Conservation (phyloP, 2,888 invertebrate species). For the Macrosiphum euphorbiae region DNA sequence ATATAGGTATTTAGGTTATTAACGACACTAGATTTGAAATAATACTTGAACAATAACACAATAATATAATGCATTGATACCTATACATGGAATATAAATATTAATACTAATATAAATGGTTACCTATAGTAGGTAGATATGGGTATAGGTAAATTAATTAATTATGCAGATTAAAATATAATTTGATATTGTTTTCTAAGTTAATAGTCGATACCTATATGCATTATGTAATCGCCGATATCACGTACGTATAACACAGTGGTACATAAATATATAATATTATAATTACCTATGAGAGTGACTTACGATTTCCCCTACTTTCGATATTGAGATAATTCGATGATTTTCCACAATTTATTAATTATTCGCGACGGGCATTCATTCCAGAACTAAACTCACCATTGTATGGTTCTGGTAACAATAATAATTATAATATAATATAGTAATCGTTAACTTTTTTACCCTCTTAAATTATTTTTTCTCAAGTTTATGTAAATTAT, state of each 20-base stretch:
- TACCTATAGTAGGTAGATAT: not conserved
- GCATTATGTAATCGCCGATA: not conserved
- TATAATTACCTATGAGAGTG: not conserved
- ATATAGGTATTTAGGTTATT: not conserved
- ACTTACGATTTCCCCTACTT: constrained; percentile 6
- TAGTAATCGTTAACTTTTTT: not conserved
- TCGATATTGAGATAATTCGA: not conserved
- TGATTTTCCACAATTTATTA: constrained; percentile 1
- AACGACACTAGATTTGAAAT: not conserved
- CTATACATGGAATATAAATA: not conserved
- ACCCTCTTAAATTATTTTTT: not conserved
- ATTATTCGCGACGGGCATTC: constrained; percentile 11
- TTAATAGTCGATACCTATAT: not conserved
- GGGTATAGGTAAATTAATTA: not conserved
- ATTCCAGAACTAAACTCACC: constrained; percentile 3
- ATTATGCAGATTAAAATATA: not conserved
- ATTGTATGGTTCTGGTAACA: not conserved
- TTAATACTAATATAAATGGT: not conserved
- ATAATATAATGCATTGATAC: not conserved
- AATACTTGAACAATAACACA: not conserved
- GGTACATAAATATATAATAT: not conserved
- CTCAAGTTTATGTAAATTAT: not conserved
- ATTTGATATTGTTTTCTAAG: not conserved
- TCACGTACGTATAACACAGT: not conserved
- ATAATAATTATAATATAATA: not conserved